Evolutionary conservation across 2,888 invertebrate genomes (phyloP).

Genomic region (Patella caerulea): DNA sequence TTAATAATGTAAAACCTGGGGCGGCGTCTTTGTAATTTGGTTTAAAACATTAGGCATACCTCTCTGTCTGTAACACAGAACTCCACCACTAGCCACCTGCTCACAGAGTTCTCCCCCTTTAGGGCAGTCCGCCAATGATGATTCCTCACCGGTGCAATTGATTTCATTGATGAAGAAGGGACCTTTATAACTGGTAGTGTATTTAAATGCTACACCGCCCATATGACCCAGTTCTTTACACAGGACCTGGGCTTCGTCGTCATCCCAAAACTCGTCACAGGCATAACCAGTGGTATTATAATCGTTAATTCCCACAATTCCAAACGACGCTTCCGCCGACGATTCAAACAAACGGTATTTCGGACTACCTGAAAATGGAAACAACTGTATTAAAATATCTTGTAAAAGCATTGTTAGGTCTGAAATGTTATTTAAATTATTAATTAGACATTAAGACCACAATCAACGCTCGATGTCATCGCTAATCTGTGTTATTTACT

Average conservation of each 20-base stretch:
- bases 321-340: slow-evolving; percentile 7
- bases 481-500: too few relatives aligned
- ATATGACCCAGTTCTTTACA: slow-evolving; percentile 71
- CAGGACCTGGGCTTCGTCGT: slow-evolving; percentile 49
- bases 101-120: slow-evolving; percentile 33
- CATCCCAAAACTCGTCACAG: slow-evolving; percentile 54
- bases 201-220: slow-evolving; percentile 62
- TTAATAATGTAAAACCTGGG: too few relatives aligned
- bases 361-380: too few relatives aligned
- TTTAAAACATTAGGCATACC: slow-evolving; percentile 20
- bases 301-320: slow-evolving; percentile 17
- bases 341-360: too few relatives aligned
- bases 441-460: too few relatives aligned
- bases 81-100: slow-evolving; percentile 35
- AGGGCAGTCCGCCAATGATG: slow-evolving; percentile 35
- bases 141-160: slow-evolving; percentile 45
- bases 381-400: too few relatives aligned
- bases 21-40: too few relatives aligned
- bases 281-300: slow-evolving; percentile 45
- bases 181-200: slow-evolving; percentile 21
- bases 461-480: too few relatives aligned
- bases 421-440: too few relatives aligned
- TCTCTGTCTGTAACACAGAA: slow-evolving; percentile 42
- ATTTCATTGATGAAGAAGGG: slow-evolving; percentile 42
- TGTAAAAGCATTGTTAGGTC: too few relatives aligned